These are phyloP conservation scores for Lithobates sylvaticus DNA, from an alignment of 2,797 vertebrate genomes.

Conservation along the genomic window DNA sequence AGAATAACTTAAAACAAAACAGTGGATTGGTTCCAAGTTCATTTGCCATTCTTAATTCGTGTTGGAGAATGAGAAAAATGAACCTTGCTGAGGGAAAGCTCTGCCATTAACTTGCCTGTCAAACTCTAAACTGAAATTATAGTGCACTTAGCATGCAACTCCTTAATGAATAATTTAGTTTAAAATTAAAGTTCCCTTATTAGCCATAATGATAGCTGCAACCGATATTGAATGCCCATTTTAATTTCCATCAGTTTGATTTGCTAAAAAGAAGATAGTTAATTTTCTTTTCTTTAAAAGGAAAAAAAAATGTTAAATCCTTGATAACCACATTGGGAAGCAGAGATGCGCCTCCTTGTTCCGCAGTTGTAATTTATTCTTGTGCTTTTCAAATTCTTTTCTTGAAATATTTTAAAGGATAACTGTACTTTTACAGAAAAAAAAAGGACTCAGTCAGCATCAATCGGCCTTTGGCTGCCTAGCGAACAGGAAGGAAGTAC, in stretches of 20 bases:
- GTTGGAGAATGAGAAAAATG: conserved; percentile 46
- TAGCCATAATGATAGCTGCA: conserved; percentile 52
- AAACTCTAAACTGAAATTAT: conserved; percentile 53
- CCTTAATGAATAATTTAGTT: conserved; percentile 57
- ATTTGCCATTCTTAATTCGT: conserved; percentile 46
- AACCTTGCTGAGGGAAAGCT: conserved; percentile 33
- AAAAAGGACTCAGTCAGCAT: too few species aligned
- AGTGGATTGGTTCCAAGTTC: conserved; percentile 43
- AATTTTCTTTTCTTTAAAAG: not conserved
- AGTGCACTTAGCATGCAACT: conserved; percentile 56
- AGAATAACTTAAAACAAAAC: conserved; percentile 50
- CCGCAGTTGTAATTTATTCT: not conserved
- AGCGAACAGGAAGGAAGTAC: not conserved
- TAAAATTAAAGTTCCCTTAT: conserved; percentile 56
- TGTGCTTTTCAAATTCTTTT: not conserved
- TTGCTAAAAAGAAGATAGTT: conserved; percentile 52
- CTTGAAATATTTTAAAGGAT: not conserved
- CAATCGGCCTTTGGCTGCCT: not conserved
- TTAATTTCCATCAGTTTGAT: conserved; percentile 34
- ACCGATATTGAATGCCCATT: conserved; percentile 26
- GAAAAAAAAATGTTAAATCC: not conserved
- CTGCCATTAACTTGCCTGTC: conserved; percentile 54
- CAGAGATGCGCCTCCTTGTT: not conserved
- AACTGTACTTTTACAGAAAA: not conserved
- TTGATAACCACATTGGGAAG: not conserved